Base-by-base conservation (phyloP, 2,888 invertebrate genomes). In the Xylocampa areola region DNA sequence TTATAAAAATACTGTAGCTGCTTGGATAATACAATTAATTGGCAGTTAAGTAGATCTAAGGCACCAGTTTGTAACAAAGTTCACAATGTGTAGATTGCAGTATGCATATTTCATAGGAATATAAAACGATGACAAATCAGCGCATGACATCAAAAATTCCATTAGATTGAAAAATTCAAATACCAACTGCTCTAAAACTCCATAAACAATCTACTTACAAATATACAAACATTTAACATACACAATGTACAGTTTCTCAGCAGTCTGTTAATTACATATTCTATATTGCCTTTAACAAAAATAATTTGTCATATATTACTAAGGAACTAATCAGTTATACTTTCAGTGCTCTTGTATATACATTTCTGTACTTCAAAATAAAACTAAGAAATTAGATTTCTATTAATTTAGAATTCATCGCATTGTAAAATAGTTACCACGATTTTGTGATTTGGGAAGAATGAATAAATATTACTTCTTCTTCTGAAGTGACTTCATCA, bases 401-500 rank as follows among this genome's bases (percentile, higher is more conserved):
- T 30, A 30, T 32, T 11, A 57, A 17, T 45, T 41, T 39, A 73
- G 54, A 69, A 67, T 53, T 23, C 44, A 67, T 59, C 19, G 36
- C 43, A 60, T 43, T 49, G 27, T 35, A 19, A 27, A 40, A 45
- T 32, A 33, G 29, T 35, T 40, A 43, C 52, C 35, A 57, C 30
- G 16, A 19, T 25, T 41, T 33, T 16, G 36, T 10, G 11, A 6
- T 10, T 23, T 29, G 19, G 19, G 35, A 16, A 17, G 5, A 6
- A 17, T 17, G n/a, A 3, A 25, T 47, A 23, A 23, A 1, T 33
- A 14, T 85, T 89, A 94, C 54, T 80, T 84, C 70, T 93, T 97
- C 30, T 95, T 94, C 80, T 97, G 97, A n/a, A 98, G 92, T 23
- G 96, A 95, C 39, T 95, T 94, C 97, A 98, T 97, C 66, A 98